Evolutionary conservation across 2,888 invertebrate genomes (phyloP), one percentile per base, ranked within the genome.

Genomic region (Steromphala cineraria): DNA sequence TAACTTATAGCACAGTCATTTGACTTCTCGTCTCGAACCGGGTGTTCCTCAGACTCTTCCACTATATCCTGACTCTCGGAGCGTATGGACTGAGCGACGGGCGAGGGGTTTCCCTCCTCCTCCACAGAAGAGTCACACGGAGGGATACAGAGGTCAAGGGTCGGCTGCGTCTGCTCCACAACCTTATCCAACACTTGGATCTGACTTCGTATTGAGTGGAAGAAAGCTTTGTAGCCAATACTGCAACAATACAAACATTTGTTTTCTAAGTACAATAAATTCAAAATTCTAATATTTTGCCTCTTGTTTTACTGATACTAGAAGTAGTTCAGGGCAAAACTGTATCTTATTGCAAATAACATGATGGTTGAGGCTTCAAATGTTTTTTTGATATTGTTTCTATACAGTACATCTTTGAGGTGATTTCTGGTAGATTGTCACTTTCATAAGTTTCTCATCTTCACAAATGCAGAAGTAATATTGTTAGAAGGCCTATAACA

Each of bases 161-260:
- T 86, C 0, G 90, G 88, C 7, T 90, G 89, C 28, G 90, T 87
- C 81, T 91, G 88, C 83, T 92, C 91, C 1, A 88, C 89, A 5
- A 92, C 87, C 78, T 90, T 89, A 53, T 87, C 85, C 24, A 92
- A 82, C 56, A 88, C 86, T 15, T 89, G 86, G 75, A 88, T 89
- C 85, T 93, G 92, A 19, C 86, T 86, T 62, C 88, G 75, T 75
- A 93, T 91, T 36, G 90, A 88, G 71, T 88, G 88, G 52, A 93
- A 84, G 86, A 93, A 92, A 7, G 93, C 91, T 82, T 91, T 92
- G 88, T 93, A 93, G 40, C 93, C 93, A 82, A 92, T 85, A 84
- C 93, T 93, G 90, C 19, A 90, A 89, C n/a, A 67, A 24, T 75
- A 79, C 15, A 81, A 36, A 53, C 21, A 40, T n/a, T 0, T 53